Base-by-base conservation (phyloP, 1,140 invertebrate species). In the Platyscapa corneri region DNA sequence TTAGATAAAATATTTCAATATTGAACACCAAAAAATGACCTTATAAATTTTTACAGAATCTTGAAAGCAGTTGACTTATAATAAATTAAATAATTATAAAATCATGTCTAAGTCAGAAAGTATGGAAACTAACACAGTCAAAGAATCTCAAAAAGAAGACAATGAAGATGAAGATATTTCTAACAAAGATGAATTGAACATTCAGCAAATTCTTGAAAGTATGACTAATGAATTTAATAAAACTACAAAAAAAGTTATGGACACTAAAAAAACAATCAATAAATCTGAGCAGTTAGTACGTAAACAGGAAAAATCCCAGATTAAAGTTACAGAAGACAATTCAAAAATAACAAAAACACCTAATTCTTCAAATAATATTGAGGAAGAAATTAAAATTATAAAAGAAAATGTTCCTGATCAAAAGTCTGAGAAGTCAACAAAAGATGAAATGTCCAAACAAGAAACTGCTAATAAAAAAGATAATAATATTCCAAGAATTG, bases 181-280 rank as follows among this genome's bases (percentile, higher is more conserved):
- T 53, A 88, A 86, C 72, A 88, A 89, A 77, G 89, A 90, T 79
- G 92, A 92, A 65, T 87, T 93, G 49, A 92, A 91, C 86, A 93
- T 94, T 74, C 90, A 93, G 82, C 90, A 93, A 83, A 94, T 94
- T n/a, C 88, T 94, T 27, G 92, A 93, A 49, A 91, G 93, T 42
- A 94, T 94, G 93, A 94, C 93, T 14, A 94, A 92, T 85, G 93
- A 94, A 85, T 94, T 94, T 85, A 94, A 94, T 83, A 91, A 90
- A 89, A 85, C 89, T n/a, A 88, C 85, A 49, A 80, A 87, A 78
- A 91, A 89, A 86, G 23, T 18, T 30, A 7, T 12, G 12, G 74
- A 82, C 0, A 70, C 77, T 78, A 30, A 23, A 30, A 87, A 30
- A 60, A 83, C 30, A 49, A 23, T 81, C 49, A 39, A 79, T 53